Base-by-base conservation (phyloP, 2,113 vertebrate species). In the Thymallus thymallus region DNA sequence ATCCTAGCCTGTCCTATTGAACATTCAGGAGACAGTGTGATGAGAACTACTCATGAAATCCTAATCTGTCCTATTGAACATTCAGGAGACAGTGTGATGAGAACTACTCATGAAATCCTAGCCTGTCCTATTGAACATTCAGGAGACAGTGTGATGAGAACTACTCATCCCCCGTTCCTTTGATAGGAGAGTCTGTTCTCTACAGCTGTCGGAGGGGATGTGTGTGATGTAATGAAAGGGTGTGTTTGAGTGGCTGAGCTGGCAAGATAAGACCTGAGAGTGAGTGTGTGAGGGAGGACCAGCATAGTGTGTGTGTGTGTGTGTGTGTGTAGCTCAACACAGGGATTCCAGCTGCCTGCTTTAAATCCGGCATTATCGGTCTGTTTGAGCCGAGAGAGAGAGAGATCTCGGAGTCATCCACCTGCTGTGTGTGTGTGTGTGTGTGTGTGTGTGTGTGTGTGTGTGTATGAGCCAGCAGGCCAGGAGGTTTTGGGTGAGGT, bases 401-500 rank as follows among this genome's bases (percentile, higher is more conserved):
- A 60, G 20, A 22, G 20, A 60, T 6, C 56, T 60, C 56, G 7
- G n/a, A 22, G 6, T 60, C 56, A 60, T 23, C n/a, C 0, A 60
- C 6, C 56, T 60, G 56, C n/a, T 60, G 26, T 32, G 30, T 32
- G 30, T 32, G 30, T 41, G 7, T 41, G 72, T 64, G 61, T 56
- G 70, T 60, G 76, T 46, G 71, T 75, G 26, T 58, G 61, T 30
- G 66, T 24, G 73, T 70, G 66, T 72, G 80, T 73, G 79, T 76
- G 70, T 30, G 30, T 67, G 62, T 77, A 81, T 60, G 69, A 63
- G 23, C 18, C 46, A 51, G 80, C 75, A 80, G 88, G 85, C 76
- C 73, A 71, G 83, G 84, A 75, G 81, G 35, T 87, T 82, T 78
- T 78, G 82, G 79, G 77, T 84, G 85, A 88, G 74, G 55, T 62